Conservation (phyloP, 2,797 vertebrate genomes). For the Chaunax sp. region DNA sequence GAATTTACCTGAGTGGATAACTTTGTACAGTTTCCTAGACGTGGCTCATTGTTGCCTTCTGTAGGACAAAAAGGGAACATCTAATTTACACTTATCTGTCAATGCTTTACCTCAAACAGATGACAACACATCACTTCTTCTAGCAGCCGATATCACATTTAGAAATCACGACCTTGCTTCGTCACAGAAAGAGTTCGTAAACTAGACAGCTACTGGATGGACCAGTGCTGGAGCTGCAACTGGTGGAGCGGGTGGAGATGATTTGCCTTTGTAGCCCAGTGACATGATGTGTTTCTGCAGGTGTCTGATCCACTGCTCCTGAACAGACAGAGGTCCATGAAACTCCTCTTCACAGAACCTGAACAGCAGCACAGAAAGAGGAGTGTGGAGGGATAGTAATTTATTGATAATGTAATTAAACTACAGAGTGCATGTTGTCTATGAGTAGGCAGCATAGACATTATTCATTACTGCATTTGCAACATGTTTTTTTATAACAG, state of each 20-base stretch:
- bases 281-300: slow-evolving; percentile 95
- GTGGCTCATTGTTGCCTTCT: slow-evolving; percentile 56
- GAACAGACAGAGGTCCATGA: slow-evolving; percentile 92
- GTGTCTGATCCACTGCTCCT: slow-evolving; percentile 94
- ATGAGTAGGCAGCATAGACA: no score
- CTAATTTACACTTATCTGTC: not conserved
- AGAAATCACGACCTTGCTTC: not conserved
- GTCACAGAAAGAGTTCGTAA: not conserved
- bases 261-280: slow-evolving; percentile 90
- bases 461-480: no score
- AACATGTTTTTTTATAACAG: no score
- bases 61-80: slow-evolving; percentile 24
- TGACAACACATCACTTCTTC: not conserved
- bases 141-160: not conserved
- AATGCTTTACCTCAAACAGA: not conserved
- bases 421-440: not conserved
- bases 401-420: not conserved
- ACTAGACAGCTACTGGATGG: slow-evolving; percentile 70
- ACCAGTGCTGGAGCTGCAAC: slow-evolving; percentile 65
- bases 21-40: slow-evolving; percentile 6
- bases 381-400: not conserved
- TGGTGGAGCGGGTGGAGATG: slow-evolving; percentile 69
- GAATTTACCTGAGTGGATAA: slow-evolving; percentile 54
- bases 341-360: slow-evolving; percentile 97
- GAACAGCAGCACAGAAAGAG: slow-evolving; percentile 22